phyloP scores from a whole-genome alignment of 2,797 vertebrate genomes.

The Ibycter americanus region DNA sequence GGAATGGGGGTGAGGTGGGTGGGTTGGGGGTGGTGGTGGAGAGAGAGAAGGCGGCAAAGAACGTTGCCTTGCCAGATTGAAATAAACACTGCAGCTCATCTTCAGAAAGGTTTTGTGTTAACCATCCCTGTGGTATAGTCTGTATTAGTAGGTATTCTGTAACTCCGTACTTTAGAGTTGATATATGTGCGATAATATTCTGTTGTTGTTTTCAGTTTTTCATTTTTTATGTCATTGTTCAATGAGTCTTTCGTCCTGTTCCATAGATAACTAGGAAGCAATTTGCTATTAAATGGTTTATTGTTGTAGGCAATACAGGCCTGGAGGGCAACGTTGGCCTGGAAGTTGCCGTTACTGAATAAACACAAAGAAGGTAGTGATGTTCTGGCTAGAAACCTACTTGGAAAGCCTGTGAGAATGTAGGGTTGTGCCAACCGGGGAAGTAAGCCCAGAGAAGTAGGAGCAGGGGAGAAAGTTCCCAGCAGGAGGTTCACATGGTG shows the following conservation, averaged over 20 bases:
- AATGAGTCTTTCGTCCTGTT: not conserved
- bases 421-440: not conserved
- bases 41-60: not conserved
- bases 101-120: not conserved
- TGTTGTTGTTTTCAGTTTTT: not conserved
- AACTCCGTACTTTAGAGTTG: not conserved
- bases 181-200: not conserved
- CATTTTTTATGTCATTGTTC: not conserved
- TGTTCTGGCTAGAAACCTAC: not conserved
- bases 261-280: not conserved
- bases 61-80: not conserved
- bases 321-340: not conserved
- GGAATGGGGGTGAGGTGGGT: not conserved
- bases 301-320: not conserved
- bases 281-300: not conserved
- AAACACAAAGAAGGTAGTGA: not conserved
- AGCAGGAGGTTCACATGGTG: not conserved
- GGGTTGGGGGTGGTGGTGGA: not conserved
- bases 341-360: not conserved
- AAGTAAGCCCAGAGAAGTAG: not conserved
- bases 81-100: not conserved
- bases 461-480: not conserved
- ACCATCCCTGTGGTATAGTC: not conserved
- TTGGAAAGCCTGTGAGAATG: not conserved
- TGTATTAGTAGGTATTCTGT: not conserved